Base-by-base conservation (phyloP, 1,140 invertebrate genomes). In the Cotesia chilonis region DNA sequence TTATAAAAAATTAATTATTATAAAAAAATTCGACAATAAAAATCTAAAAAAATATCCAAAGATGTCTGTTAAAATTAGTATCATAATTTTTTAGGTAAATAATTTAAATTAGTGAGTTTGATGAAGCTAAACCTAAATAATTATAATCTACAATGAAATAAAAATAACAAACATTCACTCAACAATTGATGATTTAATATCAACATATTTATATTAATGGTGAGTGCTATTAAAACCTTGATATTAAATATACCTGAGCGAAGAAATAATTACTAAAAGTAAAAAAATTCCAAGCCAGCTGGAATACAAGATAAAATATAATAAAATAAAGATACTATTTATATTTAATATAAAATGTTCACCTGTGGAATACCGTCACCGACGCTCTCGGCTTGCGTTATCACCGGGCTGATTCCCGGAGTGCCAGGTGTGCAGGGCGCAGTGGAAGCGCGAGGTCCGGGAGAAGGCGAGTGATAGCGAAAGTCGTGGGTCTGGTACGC, bases 261-360 rank as follows among this genome's bases (percentile, higher is more conserved):
- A 82, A 79, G 78, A 83, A 82, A 85, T 80, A 83, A 81, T 80
- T 79, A 74, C 77, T 83, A 83, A 85, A 82, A 78, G 75, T 72
- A 81, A 81, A 73, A 70, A 80, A 74, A 77, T 85, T 85, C 85
- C 84, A 86, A 78, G 83, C 81, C 80, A 80, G 81, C 84, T 87
- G 80, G 67, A 82, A 83, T 74, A 69, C 36, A 63, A 57, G 52
- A 71, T 52, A 38, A 51, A 66, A 54, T 5, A 73, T 67, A n/a
- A 12, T 12, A 55, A 68, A 52, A 59, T 6, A 28, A 55, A n/a
- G 35, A 28, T 61, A 71, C 20, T 70, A 71, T 36, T 17, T 14
- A 55, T 41, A 59, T 9, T 70, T 52, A 55, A 55, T 51, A 66
- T 14, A 69, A 69, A 61, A 68, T 54, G 2, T 65, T 63, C 9